These are phyloP conservation scores for Diorhabda carinulata DNA, from an alignment of 1,140 invertebrate species.

Conservation along the genomic window DNA sequence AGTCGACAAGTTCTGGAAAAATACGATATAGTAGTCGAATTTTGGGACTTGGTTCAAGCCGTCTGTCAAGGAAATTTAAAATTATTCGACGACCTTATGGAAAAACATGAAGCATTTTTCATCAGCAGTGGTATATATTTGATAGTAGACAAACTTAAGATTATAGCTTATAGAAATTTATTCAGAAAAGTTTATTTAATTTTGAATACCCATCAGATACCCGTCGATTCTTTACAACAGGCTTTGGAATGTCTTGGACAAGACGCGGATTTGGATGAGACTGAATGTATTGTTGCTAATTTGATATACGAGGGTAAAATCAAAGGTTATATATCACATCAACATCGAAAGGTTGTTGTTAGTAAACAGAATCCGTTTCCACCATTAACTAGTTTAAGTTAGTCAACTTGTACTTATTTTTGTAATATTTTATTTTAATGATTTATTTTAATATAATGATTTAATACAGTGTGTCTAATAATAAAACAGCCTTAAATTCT, in stretches of 20 bases:
- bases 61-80: constrained; percentile 87
- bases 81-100: constrained; percentile 80
- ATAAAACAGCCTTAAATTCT: too few relatives aligned
- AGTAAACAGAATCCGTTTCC: constrained; percentile 97
- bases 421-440: too few relatives aligned
- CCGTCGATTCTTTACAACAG: constrained; percentile 75
- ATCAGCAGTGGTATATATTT: constrained; percentile 94
- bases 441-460: too few relatives aligned
- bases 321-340: constrained; percentile 96
- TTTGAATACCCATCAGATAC: constrained; percentile 85
- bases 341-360: constrained; percentile 94
- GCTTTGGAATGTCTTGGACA: constrained; percentile 78
- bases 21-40: constrained; percentile 81
- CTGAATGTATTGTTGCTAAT: constrained; percentile 94
- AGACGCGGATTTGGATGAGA: constrained; percentile 89
- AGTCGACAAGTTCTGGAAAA: constrained; percentile 73
- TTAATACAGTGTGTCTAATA: too few relatives aligned
- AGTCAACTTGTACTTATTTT: neutral
- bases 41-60: constrained; percentile 81
- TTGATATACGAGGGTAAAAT: constrained; percentile 92
- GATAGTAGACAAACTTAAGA: constrained; percentile 93
- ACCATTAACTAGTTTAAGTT: constrained; percentile 55
- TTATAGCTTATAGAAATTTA: constrained; percentile 92
- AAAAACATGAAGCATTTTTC: constrained; percentile 85
- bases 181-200: constrained; percentile 93